A percentile compares a stretch with the other conserved stretches of the same genome.
Evolutionary conservation across 1,140 invertebrate species (phyloP).

Genomic region (Procambarus clarkii): DNA sequence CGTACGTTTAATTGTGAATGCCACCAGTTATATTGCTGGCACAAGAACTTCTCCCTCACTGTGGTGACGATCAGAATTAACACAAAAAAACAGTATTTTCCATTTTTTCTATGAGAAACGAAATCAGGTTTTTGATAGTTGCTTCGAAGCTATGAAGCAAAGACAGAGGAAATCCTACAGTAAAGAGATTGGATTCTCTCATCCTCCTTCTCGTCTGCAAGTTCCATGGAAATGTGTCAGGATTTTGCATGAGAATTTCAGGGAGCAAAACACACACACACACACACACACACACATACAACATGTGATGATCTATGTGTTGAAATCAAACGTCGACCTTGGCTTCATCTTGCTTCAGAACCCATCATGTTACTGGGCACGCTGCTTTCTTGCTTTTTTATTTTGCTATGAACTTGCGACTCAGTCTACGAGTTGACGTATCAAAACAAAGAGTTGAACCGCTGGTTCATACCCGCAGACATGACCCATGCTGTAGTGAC

Average conservation of each 20-base stretch:
- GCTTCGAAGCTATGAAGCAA: neutral
- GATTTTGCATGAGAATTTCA: constrained; percentile 1
- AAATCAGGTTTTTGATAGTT: neutral
- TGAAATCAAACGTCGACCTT: constrained; percentile 46
- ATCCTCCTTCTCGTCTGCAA: neutral
- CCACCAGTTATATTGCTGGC: constrained; percentile 40
- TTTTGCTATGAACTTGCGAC: neutral
- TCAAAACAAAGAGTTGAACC: neutral
- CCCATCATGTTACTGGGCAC: constrained; percentile 10
- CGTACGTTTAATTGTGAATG: neutral
- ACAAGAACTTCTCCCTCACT: constrained; percentile 12
- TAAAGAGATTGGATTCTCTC: neutral
- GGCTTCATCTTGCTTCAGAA: constrained; percentile 39
- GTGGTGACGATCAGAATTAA: constrained; percentile 1
- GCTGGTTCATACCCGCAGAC: neutral
- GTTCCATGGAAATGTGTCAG: neutral
- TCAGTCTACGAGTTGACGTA: neutral
- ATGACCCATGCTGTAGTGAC: neutral
- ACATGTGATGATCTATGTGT: constrained; percentile 1
- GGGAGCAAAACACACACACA: neutral
- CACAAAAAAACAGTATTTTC: constrained; percentile 14
- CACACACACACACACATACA: constrained; percentile 25
- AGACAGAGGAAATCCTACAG: neutral
- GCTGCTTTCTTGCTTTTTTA: neutral
- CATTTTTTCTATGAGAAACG: neutral